phyloP scores from a whole-genome alignment of 2,888 invertebrate genomes.

The Parapristionchus giblindavisi region DNA sequence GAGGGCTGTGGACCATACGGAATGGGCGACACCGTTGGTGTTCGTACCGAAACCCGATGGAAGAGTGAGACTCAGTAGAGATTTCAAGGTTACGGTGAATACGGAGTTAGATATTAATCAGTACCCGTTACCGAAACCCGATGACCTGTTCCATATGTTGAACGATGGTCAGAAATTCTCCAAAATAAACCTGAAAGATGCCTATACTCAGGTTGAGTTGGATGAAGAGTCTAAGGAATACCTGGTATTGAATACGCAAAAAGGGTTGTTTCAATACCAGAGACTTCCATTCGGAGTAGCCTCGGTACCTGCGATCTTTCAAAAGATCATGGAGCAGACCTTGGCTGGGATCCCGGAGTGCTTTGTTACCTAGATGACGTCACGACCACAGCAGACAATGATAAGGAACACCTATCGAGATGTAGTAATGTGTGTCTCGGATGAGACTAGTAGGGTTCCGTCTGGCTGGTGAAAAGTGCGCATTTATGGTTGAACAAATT shows the following conservation, averaged over 20 bases:
- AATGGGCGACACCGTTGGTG: too few relatives aligned
- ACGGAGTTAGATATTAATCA: too few relatives aligned
- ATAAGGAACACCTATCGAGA: slow-evolving; percentile 43
- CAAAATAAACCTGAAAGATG: slow-evolving; percentile 41
- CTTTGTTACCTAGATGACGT: slow-evolving; percentile 54
- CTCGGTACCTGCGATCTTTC: slow-evolving; percentile 43
- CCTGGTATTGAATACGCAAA: slow-evolving; percentile 34
- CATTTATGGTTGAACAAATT: slow-evolving; percentile 48
- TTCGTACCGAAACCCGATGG: too few relatives aligned
- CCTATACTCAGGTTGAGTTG: slow-evolving; percentile 41
- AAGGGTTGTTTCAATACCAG: slow-evolving; percentile 34
- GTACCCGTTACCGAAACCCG: too few relatives aligned
- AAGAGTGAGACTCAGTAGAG: too few relatives aligned
- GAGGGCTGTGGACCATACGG: too few relatives aligned
- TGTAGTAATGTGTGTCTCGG: too few relatives aligned
- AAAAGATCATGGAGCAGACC: slow-evolving; percentile 55
- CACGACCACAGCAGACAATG: slow-evolving; percentile 42
- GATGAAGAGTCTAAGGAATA: slow-evolving; percentile 35
- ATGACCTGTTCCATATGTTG: too few relatives aligned
- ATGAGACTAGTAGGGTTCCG: too few relatives aligned
- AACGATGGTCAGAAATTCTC: slow-evolving; percentile 34
- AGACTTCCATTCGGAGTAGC: slow-evolving; percentile 42
- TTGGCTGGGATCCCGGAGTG: slow-evolving; percentile 49
- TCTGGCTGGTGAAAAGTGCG: slow-evolving; percentile 55
- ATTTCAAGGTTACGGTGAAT: too few relatives aligned